Evolutionary conservation across 2,888 invertebrate genomes (phyloP).

Genomic region (Folsomia candida): DNA sequence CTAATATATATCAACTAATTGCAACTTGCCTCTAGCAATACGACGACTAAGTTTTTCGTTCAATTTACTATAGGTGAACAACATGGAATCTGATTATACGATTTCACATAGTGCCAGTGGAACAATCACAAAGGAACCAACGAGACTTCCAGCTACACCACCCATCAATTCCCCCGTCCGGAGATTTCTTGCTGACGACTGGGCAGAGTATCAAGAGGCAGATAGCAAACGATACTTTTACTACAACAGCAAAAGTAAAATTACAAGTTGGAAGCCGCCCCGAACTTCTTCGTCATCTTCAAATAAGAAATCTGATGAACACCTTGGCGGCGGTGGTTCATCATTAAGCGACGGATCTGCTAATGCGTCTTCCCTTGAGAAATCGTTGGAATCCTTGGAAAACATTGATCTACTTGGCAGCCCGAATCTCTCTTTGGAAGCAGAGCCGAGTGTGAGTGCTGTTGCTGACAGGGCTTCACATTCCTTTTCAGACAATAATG

Average conservation of each 20-base stretch:
- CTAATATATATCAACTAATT: no score
- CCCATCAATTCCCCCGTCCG: constrained; percentile 32
- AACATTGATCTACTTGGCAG: constrained; percentile 24
- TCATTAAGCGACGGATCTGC: constrained; percentile 38
- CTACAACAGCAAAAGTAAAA: constrained; percentile 44
- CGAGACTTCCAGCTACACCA: neutral
- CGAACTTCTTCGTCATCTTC: constrained; percentile 37
- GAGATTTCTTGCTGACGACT: constrained; percentile 43
- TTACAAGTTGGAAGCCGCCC: constrained; percentile 50
- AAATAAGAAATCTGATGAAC: constrained; percentile 43
- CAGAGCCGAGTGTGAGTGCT: neutral
- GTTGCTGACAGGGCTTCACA: neutral
- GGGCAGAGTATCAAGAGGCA: constrained; percentile 45
- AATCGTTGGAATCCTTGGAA: constrained; percentile 42
- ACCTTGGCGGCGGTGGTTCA: constrained; percentile 30
- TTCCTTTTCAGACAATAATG: neutral
- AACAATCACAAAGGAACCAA: neutral
- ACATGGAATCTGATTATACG: neutral
- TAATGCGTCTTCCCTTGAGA: constrained; percentile 40
- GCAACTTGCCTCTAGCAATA: no score
- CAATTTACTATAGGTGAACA: constrained; percentile 2
- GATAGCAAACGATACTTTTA: constrained; percentile 44
- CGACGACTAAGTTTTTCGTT: no score
- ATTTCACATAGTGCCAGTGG: neutral
- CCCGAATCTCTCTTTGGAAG: neutral